phyloP scores from a whole-genome alignment of 2,888 invertebrate genomes.

The Amiota minor region DNA sequence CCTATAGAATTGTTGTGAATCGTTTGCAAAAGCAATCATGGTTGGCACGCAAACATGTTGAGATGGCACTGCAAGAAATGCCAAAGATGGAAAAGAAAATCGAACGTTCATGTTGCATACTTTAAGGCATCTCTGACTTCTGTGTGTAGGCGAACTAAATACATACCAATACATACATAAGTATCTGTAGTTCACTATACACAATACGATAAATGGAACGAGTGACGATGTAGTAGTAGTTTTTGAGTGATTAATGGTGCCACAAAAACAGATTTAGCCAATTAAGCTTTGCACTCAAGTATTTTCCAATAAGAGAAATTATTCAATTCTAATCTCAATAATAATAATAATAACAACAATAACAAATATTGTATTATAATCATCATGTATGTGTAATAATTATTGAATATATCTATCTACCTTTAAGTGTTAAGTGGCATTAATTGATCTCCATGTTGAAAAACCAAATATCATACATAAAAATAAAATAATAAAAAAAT shows the following conservation, averaged over 20 bases:
- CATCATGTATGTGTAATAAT: background rate
- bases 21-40: conserved; percentile 74
- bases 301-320: conserved; percentile 20
- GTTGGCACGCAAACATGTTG: conserved; percentile 71
- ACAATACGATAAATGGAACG: too few relatives aligned
- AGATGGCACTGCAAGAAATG: conserved; percentile 70
- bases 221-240: conserved; percentile 19
- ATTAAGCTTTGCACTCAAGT: conserved; percentile 13
- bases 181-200: background rate
- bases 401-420: background rate
- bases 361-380: background rate
- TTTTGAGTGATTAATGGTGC: conserved; percentile 30
- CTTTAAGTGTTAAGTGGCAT: conserved; percentile 14
- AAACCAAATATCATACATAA: background rate
- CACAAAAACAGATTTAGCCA: conserved; percentile 21
- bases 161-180: conserved; percentile 41
- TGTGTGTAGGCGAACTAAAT: conserved; percentile 2
- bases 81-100: conserved; percentile 69
- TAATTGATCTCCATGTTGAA: conserved; percentile 22
- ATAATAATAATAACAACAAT: conserved; percentile 13
- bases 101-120: conserved; percentile 68
- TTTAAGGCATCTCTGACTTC: conserved; percentile 50
- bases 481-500: background rate
- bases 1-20: conserved; percentile 81
- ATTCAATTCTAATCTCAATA: background rate